A percentile compares a stretch with the other conserved stretches of the same genome.
phyloP scores from a whole-genome alignment of 2,113 vertebrate species.

The Myocastor coypus region DNA sequence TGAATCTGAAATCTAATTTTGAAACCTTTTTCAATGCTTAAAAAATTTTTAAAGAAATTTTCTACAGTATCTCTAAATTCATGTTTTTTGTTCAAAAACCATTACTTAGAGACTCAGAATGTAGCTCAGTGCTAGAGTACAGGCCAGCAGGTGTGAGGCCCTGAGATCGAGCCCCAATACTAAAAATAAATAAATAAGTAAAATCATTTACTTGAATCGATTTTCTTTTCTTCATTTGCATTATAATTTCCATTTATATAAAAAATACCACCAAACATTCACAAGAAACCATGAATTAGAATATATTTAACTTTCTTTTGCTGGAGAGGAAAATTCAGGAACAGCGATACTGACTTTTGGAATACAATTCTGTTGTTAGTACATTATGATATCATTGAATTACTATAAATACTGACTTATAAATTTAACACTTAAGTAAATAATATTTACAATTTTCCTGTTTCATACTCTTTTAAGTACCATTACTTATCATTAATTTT shows the following conservation, averaged over 20 bases:
- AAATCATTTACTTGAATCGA: background rate
- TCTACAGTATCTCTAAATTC: background rate
- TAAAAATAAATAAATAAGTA: background rate
- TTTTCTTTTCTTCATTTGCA: background rate
- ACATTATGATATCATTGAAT: conserved; percentile 32
- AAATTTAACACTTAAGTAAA: conserved; percentile 28
- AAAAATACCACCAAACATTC: conserved; percentile 49
- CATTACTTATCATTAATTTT: conserved; percentile 47
- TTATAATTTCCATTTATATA: conserved; percentile 45
- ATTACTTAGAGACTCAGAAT: background rate
- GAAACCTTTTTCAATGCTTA: background rate
- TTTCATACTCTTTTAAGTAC: conserved; percentile 42
- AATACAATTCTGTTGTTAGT: conserved; percentile 37
- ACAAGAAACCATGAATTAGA: background rate
- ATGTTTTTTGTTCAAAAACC: conserved; percentile 48
- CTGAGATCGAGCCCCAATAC: background rate
- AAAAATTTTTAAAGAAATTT: conserved; percentile 20
- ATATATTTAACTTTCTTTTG: conserved; percentile 52
- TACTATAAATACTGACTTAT: conserved; percentile 29
- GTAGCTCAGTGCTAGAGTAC: background rate
- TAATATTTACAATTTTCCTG: background rate
- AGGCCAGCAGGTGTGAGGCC: no score
- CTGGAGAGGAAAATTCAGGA: conserved; percentile 25
- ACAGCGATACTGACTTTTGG: conserved; percentile 33
- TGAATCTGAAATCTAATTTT: conserved; percentile 39